Base-by-base conservation (phyloP, 2,113 vertebrate genomes). In the Mus musculus region DNA sequence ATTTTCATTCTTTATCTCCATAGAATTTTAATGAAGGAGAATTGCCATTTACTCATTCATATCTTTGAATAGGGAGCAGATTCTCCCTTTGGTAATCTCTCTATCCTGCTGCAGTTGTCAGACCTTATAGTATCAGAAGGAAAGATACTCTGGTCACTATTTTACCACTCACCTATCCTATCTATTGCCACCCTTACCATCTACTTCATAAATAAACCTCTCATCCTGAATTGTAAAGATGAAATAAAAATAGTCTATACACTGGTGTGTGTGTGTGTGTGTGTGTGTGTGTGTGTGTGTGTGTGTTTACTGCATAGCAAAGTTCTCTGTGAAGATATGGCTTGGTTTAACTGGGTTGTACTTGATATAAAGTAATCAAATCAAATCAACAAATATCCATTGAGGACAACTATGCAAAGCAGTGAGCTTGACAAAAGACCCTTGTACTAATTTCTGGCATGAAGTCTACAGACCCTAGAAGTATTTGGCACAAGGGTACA, bases 11-110 rank as follows among this genome's bases (percentile, higher is more conserved):
- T 98, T 98, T 97, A 97, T 98, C 96, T 97, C 97, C 96, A 97
- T 98, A 98, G 98, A 98, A 98, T 98, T 98, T 98, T 98, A 98
- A 98, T 98, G 98, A 98, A 95, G 96, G 94, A 89, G 77, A 98
- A 98, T 97, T 96, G 97, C 97, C 98, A 98, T 97, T 98, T 98
- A 95, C 96, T 98, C 97, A 97, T 96, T 97, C 96, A 96, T 36
- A 26, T 96, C 97, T 98, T 88, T 97, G 94, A 86, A 96, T 77
- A 98, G 98, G 97, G 94, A 1, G 26, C 95, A 93, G 86, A 81
- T 93, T 98, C 94, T 95, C 95, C 91, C 95, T 96, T 96, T 97
- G 96, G 98, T 98, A 72, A 97, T 97, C 98, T 98, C 94, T 96
- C 26, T 98, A 19, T 98, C 92, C 30, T 90, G 77, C n/a, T 97